Percentiles rank a stretch among this genome's conserved stretches.
Evolutionary conservation across 2,113 vertebrate genomes (phyloP).

Genomic region (Pollimyrus isidori): DNA sequence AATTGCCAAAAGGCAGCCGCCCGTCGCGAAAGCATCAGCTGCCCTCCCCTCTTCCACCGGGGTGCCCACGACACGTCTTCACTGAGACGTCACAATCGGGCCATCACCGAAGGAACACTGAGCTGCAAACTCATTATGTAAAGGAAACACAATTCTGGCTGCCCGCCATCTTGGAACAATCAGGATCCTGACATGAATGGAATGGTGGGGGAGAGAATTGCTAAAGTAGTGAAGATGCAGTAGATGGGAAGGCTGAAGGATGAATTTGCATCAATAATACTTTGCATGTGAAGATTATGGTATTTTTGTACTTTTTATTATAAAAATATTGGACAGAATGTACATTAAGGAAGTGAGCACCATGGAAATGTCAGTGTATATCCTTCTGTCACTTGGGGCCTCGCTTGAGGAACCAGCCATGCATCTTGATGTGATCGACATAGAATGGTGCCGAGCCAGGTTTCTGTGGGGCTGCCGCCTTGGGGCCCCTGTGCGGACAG

Average conservation of each 20-base stretch:
- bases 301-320: constrained; percentile 11
- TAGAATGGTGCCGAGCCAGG: constrained; percentile 41
- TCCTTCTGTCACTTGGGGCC: constrained; percentile 43
- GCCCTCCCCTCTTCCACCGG: not conserved
- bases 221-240: too few species aligned
- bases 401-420: constrained; percentile 51
- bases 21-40: not conserved
- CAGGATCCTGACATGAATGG: not conserved
- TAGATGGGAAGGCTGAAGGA: not conserved
- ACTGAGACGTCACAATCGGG: not conserved
- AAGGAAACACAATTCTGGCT: not conserved
- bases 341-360: constrained; percentile 14
- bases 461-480: constrained; percentile 26
- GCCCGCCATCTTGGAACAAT: not conserved
- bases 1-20: not conserved
- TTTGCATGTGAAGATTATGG: not conserved
- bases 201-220: not conserved
- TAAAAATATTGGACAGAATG: constrained; percentile 21
- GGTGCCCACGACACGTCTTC: not conserved
- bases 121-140: not conserved
- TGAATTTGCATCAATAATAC: not conserved
- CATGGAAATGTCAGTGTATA: not conserved
- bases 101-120: not conserved
- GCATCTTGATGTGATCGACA: constrained; percentile 53
- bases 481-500: constrained; percentile 47